Evolutionary conservation across 2,113 vertebrate genomes (phyloP), one percentile per base, ranked within the genome.

Genomic region (Marcusenius ussheri): DNA sequence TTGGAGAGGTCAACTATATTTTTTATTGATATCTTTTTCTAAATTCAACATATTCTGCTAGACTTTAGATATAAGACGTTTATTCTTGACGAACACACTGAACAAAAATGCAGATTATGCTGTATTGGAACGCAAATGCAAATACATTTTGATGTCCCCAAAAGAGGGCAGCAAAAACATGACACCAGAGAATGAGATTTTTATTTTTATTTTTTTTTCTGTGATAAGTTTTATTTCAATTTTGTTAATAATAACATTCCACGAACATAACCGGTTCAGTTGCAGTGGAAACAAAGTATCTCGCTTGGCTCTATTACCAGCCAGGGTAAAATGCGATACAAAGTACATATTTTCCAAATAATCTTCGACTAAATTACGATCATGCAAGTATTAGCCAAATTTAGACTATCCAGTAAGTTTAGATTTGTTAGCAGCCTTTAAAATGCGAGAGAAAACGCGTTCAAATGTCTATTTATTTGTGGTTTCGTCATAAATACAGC

Each of bases 81-180:
- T 5, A 19, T 80, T 80, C 35, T 80, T 80, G 49, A 27, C 11
- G 47, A 27, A 50, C 10, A 46, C 3, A 31, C 27, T 27, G 21
- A 49, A 85, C 42, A 13, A n/a, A 50, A n/a, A 86, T n/a, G n/a
- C n/a, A 31, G 10, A 47, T 50, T 86, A 50, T 17, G 35, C 17
- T 17, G 31, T 80, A 50, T 86, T 9, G 45, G 83, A 24, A 45
- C 46, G 45, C 24, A 47, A 86, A 49, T 50, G 7, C 9, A 50
- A 89, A 77, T 47, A 46, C 50, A 46, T 66, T 49, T 27, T 49
- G 66, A 50, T 50, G 10, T 77, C 47, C 6, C 88, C 88, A 77
- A 89, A 49, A 74, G 88, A 80, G 66, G 88, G 88, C 88, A 80
- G 88, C 88, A 89, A 66, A 89, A 66, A 31, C 66, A 89, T n/a